Evolutionary conservation across 2,113 vertebrate genomes (phyloP).

Genomic region (Chamaetylas fuelleborni): DNA sequence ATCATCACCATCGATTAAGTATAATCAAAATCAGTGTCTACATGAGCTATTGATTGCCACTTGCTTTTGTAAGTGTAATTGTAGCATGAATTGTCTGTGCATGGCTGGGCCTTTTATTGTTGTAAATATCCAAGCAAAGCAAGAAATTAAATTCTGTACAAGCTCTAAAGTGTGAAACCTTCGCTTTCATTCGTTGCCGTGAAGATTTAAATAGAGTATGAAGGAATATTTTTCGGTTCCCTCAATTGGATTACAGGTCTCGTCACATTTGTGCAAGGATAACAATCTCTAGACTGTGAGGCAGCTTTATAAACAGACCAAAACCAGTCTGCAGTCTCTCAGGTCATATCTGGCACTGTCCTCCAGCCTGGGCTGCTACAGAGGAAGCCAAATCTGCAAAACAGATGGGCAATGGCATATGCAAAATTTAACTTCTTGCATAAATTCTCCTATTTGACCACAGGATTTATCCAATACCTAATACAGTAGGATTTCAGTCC

Average conservation of each 20-base stretch:
- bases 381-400: neutral
- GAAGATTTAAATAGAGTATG: neutral
- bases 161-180: slow-evolving; percentile 4
- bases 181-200: neutral
- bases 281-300: neutral
- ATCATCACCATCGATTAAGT: slow-evolving; percentile 68
- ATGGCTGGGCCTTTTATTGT: slow-evolving; percentile 38
- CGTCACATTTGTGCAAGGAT: neutral
- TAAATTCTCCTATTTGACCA: neutral
- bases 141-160: slow-evolving; percentile 41
- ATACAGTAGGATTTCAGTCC: neutral
- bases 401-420: neutral
- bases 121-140: slow-evolving; percentile 29
- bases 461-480: neutral
- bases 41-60: slow-evolving; percentile 64
- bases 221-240: neutral
- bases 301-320: neutral
- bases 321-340: neutral
- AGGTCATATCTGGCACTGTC: neutral
- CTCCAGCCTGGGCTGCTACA: neutral
- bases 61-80: slow-evolving; percentile 54
- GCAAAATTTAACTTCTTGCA: neutral
- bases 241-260: neutral
- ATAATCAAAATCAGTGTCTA: slow-evolving; percentile 53
- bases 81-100: slow-evolving; percentile 51